Evolutionary conservation across 2,888 invertebrate species (phyloP).

Genomic region (Caenorhabditis sp.): DNA sequence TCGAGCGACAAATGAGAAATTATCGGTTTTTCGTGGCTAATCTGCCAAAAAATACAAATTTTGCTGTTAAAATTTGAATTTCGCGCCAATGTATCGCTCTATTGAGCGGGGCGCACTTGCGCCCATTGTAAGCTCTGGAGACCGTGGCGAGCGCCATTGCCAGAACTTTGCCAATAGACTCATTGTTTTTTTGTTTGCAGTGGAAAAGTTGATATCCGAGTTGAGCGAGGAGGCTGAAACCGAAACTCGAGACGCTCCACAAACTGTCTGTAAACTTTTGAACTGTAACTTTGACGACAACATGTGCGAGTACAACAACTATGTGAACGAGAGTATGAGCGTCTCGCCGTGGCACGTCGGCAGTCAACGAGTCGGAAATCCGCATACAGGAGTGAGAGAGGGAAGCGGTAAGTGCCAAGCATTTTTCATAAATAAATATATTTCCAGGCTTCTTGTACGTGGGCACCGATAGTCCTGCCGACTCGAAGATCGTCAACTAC

Average conservation of each 20-base stretch:
- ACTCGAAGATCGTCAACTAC: conserved; percentile 62
- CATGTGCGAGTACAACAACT: conserved; percentile 66
- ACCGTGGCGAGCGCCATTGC: too few species aligned
- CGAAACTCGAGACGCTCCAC: conserved; percentile 19
- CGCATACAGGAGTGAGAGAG: conserved; percentile 62
- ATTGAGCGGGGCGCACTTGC: too few species aligned
- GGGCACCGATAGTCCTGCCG: conserved; percentile 63
- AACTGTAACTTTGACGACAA: conserved; percentile 64
- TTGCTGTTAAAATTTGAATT: too few species aligned
- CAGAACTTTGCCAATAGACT: too few species aligned
- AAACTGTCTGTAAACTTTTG: conserved; percentile 59
- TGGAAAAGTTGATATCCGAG: conserved; percentile 35
- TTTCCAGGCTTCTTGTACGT: conserved; percentile 70
- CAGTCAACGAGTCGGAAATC: conserved; percentile 59
- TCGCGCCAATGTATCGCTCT: too few species aligned
- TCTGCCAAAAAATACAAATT: too few species aligned
- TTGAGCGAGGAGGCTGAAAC: conserved; percentile 24
- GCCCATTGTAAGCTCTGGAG: not conserved
- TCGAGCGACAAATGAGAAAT: too few species aligned
- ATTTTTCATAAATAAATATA: not conserved
- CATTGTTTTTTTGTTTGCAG: conserved; percentile 14
- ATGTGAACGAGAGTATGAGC: conserved; percentile 59
- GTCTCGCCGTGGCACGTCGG: conserved; percentile 57
- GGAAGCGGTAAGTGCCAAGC: conserved; percentile 26
- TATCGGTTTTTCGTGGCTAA: too few species aligned